Evolutionary conservation across 1,140 invertebrate genomes (phyloP).

Genomic region (Drosophila lacteicornis): DNA sequence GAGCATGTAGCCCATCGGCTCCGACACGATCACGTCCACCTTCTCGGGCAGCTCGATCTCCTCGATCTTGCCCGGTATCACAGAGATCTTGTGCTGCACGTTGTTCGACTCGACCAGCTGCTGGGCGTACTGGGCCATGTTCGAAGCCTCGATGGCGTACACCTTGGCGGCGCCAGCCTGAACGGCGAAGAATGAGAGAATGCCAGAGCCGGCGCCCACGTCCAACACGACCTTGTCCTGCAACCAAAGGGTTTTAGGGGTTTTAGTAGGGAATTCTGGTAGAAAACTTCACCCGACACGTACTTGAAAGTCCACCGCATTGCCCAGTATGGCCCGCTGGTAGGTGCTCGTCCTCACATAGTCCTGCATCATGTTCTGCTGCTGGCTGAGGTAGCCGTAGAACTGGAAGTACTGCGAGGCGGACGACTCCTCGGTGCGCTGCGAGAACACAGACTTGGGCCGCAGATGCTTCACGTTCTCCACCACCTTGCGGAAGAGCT

Average conservation of each 20-base stretch:
- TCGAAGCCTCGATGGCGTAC: constrained; percentile 99
- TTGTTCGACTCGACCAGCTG: constrained; percentile 96
- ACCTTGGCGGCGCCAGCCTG: constrained; percentile 98
- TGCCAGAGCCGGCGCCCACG: constrained; percentile 98
- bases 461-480: constrained; percentile 92
- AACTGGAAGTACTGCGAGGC: constrained; percentile 99
- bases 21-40: constrained; percentile 99
- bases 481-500: constrained; percentile 91
- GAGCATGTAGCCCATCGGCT: constrained; percentile 99
- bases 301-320: constrained; percentile 95
- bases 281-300: background rate
- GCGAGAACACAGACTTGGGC: constrained; percentile 95
- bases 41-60: constrained; percentile 97
- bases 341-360: constrained; percentile 99
- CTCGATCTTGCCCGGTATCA: constrained; percentile 99
- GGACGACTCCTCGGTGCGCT: constrained; percentile 98
- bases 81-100: constrained; percentile 93
- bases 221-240: constrained; percentile 96
- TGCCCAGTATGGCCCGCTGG: constrained; percentile 97
- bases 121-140: constrained; percentile 98
- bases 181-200: constrained; percentile 98
- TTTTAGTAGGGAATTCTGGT: background rate
- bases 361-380: constrained; percentile 99
- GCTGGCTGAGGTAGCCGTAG: constrained; percentile 99
- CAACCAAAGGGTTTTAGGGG: constrained; percentile 2